These are phyloP conservation scores for Actenoides lindsayi DNA, from an alignment of 2,113 vertebrate species.

Conservation along the genomic window DNA sequence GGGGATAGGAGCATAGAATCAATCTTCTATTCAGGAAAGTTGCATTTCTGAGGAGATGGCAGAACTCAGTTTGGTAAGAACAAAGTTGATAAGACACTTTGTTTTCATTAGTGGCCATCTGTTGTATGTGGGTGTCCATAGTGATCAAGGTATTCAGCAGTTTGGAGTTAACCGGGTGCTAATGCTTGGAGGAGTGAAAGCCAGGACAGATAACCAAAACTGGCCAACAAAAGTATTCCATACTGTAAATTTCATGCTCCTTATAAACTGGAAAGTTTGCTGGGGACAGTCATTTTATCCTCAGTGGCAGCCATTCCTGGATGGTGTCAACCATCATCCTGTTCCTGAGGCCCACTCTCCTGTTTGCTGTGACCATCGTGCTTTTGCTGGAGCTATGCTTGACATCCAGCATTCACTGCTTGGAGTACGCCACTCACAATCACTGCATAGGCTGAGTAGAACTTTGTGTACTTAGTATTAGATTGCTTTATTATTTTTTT, in stretches of 20 bases:
- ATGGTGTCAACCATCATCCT: background rate
- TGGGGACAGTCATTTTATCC: background rate
- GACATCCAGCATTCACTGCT: background rate
- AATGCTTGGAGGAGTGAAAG: background rate
- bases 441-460: background rate
- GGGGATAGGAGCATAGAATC: background rate
- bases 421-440: background rate
- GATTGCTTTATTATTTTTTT: background rate
- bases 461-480: background rate
- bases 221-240: background rate
- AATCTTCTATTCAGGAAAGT: background rate
- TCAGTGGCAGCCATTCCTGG: background rate
- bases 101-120: background rate
- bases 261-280: background rate
- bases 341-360: background rate
- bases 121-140: background rate
- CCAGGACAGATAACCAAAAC: background rate
- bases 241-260: background rate
- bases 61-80: background rate
- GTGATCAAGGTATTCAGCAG: background rate
- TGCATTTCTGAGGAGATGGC: background rate
- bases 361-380: background rate
- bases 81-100: background rate
- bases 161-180: background rate
- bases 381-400: background rate